phyloP scores from a whole-genome alignment of 2,797 vertebrate genomes.

The Meda fulgida region DNA sequence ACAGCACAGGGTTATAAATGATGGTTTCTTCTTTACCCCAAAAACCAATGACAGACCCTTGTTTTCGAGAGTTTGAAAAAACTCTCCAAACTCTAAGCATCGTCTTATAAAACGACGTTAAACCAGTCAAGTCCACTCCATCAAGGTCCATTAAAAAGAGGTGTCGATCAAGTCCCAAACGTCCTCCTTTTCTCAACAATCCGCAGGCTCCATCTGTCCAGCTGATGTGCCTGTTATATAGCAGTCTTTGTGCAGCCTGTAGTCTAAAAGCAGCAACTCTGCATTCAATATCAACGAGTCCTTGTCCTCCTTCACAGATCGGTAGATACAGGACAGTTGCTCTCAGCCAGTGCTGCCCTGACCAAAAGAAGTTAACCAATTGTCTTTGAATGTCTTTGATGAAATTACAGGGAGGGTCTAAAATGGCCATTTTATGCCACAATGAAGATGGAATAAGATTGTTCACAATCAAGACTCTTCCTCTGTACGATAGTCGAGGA shows the following conservation, averaged over 20 bases:
- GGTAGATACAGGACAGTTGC: background rate
- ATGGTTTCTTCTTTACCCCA: too few species aligned
- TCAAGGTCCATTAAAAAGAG: background rate
- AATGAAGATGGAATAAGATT: background rate
- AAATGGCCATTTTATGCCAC: background rate
- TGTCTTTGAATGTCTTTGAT: background rate
- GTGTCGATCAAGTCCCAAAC: background rate
- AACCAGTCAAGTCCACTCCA: too few species aligned
- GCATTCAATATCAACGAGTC: background rate
- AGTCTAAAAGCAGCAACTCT: background rate
- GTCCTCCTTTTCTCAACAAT: background rate
- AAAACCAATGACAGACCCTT: too few species aligned
- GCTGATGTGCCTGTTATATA: background rate
- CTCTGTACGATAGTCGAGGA: background rate
- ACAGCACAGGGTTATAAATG: too few species aligned
- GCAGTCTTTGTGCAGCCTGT: background rate
- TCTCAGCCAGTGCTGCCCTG: background rate
- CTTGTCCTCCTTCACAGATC: background rate
- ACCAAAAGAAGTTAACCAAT: background rate
- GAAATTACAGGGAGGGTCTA: background rate
- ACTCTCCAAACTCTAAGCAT: too few species aligned
- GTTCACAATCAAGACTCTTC: too few species aligned
- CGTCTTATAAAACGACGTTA: too few species aligned
- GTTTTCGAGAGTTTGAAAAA: too few species aligned
- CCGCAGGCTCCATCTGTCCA: background rate